These are phyloP conservation scores for Archocentrus centrarchus DNA, from an alignment of 2,113 vertebrate species.

Conservation along the genomic window DNA sequence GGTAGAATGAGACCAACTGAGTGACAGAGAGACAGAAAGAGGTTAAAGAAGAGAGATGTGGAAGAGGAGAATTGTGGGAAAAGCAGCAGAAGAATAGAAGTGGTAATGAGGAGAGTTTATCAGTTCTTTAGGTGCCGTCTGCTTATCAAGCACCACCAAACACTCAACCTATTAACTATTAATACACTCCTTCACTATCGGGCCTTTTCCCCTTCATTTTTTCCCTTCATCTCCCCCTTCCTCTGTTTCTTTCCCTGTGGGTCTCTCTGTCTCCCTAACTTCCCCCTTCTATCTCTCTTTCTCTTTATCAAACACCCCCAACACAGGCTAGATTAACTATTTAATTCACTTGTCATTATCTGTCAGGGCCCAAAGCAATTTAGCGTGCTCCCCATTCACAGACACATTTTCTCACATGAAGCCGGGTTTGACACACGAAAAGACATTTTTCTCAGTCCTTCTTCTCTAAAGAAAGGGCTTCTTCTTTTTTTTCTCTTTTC, in stretches of 20 bases:
- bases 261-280: constrained; percentile 44
- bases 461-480: constrained; percentile 49
- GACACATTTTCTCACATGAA: constrained; percentile 68
- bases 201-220: constrained; percentile 28
- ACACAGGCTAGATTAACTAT: constrained; percentile 77
- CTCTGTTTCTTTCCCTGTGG: constrained; percentile 53
- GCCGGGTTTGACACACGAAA: constrained; percentile 56
- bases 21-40: constrained; percentile 57
- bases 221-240: constrained; percentile 51
- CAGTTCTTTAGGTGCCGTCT: constrained; percentile 74
- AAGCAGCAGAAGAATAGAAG: constrained; percentile 63
- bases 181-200: constrained; percentile 69
- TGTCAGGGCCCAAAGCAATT: constrained; percentile 70
- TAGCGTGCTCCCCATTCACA: constrained; percentile 52
- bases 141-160: constrained; percentile 77
- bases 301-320: constrained; percentile 70
- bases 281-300: constrained; percentile 43
- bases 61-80: constrained; percentile 73
- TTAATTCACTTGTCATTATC: constrained; percentile 79
- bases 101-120: constrained; percentile 77
- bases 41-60: constrained; percentile 29
- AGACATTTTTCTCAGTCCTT: constrained; percentile 55
- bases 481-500: constrained; percentile 19
- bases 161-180: constrained; percentile 78
- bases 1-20: constrained; percentile 23